These are phyloP conservation scores for Anomalospiza imberbis DNA, from an alignment of 2,797 vertebrate genomes.

Conservation along the genomic window DNA sequence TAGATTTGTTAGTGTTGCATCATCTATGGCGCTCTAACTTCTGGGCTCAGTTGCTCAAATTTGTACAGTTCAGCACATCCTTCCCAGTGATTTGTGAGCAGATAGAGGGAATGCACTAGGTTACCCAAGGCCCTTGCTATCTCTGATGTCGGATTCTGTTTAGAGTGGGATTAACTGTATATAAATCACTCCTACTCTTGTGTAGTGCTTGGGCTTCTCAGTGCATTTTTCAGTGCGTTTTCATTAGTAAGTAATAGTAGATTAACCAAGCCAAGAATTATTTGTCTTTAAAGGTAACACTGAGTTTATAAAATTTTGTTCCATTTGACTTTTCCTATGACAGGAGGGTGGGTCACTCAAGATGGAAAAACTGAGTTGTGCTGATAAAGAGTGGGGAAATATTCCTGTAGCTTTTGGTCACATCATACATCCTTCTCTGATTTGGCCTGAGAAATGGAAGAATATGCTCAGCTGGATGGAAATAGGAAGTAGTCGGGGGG, in stretches of 20 bases:
- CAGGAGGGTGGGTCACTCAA: background rate
- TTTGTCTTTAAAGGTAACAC: conserved; percentile 43
- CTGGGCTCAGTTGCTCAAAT: background rate
- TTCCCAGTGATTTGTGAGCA: conserved; percentile 35
- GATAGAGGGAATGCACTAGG: conserved; percentile 8
- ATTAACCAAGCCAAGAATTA: conserved; percentile 21
- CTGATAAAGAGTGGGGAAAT: background rate
- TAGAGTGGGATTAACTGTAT: conserved; percentile 38
- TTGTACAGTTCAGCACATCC: conserved; percentile 37
- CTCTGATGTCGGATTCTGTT: conserved; percentile 41
- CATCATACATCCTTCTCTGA: background rate
- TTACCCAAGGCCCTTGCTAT: conserved; percentile 15
- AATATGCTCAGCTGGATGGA: background rate
- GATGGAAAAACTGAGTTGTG: conserved; percentile 26
- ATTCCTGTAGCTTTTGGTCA: background rate
- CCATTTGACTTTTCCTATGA: background rate
- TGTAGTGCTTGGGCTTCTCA: background rate
- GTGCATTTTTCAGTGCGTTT: conserved; percentile 35
- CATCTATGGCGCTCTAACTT: background rate
- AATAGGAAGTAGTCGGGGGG: background rate
- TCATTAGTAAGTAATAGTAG: conserved; percentile 35
- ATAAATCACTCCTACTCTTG: conserved; percentile 47
- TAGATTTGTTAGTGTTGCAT: background rate
- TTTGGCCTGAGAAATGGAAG: background rate
- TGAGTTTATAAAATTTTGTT: background rate